Percentiles rank a stretch among this genome's conserved stretches.
Evolutionary conservation across 2,797 vertebrate species (phyloP).

Genomic region (Coendou prehensilis): DNA sequence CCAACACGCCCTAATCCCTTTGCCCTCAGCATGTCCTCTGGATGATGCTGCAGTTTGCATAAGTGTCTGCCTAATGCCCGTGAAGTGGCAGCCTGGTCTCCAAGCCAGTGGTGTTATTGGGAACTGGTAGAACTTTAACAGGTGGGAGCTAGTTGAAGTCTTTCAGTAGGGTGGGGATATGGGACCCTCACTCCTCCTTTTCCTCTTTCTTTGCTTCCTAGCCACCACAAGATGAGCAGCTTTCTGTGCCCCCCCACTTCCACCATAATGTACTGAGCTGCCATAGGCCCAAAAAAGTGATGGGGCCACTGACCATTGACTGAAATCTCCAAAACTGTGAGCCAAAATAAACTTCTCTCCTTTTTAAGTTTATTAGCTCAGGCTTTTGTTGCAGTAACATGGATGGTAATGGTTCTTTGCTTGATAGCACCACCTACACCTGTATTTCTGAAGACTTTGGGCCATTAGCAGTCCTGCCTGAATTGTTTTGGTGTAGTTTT

Average conservation of each 20-base stretch:
- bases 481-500: background rate
- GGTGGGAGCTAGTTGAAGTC: background rate
- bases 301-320: background rate
- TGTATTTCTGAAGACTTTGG: background rate
- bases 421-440: background rate
- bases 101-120: background rate
- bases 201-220: background rate
- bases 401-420: background rate
- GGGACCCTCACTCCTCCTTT: background rate
- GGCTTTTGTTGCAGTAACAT: background rate
- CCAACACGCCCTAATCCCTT: background rate
- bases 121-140: background rate
- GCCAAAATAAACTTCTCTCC: background rate
- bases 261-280: background rate
- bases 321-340: background rate
- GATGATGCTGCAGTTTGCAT: background rate
- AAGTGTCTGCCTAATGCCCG: background rate
- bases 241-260: background rate
- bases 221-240: background rate
- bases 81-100: too few relatives aligned
- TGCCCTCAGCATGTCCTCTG: background rate
- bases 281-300: background rate
- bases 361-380: background rate
- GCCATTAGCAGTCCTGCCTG: background rate
- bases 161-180: background rate